These are phyloP conservation scores for Watsonalla cultraria DNA, from an alignment of 2,888 invertebrate species.

Conservation along the genomic window DNA sequence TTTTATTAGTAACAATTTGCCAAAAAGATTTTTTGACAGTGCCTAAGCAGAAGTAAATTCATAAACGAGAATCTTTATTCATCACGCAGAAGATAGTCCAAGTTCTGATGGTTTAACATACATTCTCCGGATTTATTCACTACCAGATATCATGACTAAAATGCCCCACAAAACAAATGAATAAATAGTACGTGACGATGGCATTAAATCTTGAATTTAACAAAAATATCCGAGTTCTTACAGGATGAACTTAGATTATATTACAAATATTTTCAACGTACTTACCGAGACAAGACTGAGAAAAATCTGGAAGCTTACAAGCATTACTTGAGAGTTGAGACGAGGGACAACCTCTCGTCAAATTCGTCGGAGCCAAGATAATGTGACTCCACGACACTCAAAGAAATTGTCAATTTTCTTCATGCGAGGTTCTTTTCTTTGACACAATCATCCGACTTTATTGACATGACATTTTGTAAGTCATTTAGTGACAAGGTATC, in stretches of 20 bases:
- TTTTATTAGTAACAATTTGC: too few species aligned
- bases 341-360: conserved; percentile 41
- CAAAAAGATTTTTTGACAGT: conserved; percentile 60
- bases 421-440: conserved; percentile 32
- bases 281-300: conserved; percentile 40
- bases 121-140: too few species aligned
- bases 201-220: too few species aligned
- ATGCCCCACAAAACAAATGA: background rate
- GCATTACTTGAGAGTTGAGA: conserved; percentile 38
- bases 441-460: conserved; percentile 23
- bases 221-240: conserved; percentile 5
- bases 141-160: too few species aligned
- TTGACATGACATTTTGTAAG: conserved; percentile 13
- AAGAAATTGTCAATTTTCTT: conserved; percentile 51
- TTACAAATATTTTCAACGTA: conserved; percentile 23
- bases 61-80: too few species aligned
- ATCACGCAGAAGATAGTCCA: too few species aligned
- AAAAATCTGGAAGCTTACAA: conserved; percentile 41
- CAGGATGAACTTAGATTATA: conserved; percentile 29
- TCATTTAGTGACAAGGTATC: conserved; percentile 12
- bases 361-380: conserved; percentile 46
- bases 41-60: conserved; percentile 52
- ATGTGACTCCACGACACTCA: conserved; percentile 44
- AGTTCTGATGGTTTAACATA: too few species aligned
- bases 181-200: too few species aligned